Base-by-base conservation (phyloP, 2,797 vertebrate species). In the Tympanoctomys barrerae region DNA sequence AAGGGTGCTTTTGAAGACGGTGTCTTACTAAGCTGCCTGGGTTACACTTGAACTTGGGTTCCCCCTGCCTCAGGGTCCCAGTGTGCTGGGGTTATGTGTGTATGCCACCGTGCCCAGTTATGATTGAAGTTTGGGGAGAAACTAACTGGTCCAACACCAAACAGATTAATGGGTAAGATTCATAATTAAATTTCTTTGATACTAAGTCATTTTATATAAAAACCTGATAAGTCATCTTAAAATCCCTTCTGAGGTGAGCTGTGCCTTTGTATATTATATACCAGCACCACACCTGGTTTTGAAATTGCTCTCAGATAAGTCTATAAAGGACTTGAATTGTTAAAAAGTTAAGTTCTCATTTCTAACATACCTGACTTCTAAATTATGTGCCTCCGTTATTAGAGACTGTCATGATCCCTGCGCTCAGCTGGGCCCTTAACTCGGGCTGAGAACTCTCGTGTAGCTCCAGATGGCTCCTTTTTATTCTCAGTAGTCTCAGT, bases 181-280 rank as follows among this genome's bases (percentile, higher is more conserved):
- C 10, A n/a, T 33, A 54, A 21, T 82, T 39, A 90, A 31, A 19
- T 94, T 81, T 93, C 49, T 90, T 52, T 85, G n/a, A 62, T 24
- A 71, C 28, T 84, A 71, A 79, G 19, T 84, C 71, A 89, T 84
- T 92, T 87, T 82, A n/a, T 61, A 31, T 26, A 66, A 81, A 81
- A 68, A 77, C 6, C 6, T 87, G 66, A 3, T 90, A 68, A 75
- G 8, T 89, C 49, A 82, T n/a, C 11, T 95, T 73, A 81, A 89
- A 36, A 61, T 81, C 33, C 26, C 54, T 81, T 70, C 49, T 75
- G 59, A 8, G 21, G 18, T 81, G 33, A 62, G 16, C 70, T 49
- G 33, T 26, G 33, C 3, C n/a, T 89, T 84, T 62, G 22, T 0
- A 52, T 57, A 3, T 61, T 93, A 18, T 39, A 22, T 14, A 7